These are phyloP conservation scores for Caenorhabditis wallacei DNA, from an alignment of 2,888 invertebrate genomes.

Conservation along the genomic window DNA sequence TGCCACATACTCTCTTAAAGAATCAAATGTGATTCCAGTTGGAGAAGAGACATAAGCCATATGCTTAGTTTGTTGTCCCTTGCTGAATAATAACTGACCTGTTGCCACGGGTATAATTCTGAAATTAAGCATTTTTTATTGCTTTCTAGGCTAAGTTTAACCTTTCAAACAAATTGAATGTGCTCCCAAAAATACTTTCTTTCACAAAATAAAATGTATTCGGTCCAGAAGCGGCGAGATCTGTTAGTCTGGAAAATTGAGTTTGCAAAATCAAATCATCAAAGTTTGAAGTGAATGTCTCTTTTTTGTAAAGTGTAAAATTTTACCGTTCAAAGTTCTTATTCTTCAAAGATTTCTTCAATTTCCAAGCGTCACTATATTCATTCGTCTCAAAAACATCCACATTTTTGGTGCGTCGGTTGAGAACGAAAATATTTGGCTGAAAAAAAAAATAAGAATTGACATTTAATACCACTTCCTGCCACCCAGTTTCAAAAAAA, in stretches of 20 bases:
- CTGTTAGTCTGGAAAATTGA: slow-evolving; percentile 24
- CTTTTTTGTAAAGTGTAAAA: not conserved
- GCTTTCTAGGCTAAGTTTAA: not conserved
- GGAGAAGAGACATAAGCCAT: slow-evolving; percentile 35
- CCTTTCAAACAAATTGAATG: slow-evolving; percentile 38
- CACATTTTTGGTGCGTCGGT: slow-evolving; percentile 13
- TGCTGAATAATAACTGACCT: slow-evolving; percentile 20
- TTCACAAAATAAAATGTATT: slow-evolving; percentile 40
- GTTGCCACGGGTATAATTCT: slow-evolving; percentile 43
- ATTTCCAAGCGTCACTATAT: slow-evolving; percentile 28
- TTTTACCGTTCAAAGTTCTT: slow-evolving; percentile 18
- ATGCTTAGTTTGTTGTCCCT: not conserved
- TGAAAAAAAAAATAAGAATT: too few relatives aligned
- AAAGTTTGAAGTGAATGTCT: too few relatives aligned
- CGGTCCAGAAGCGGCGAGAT: slow-evolving; percentile 22
- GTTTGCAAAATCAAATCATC: slow-evolving; percentile 1
- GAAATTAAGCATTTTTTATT: not conserved
- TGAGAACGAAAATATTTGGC: slow-evolving; percentile 45
- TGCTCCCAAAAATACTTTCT: not conserved
- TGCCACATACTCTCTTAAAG: slow-evolving; percentile 19
- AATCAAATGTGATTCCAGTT: slow-evolving; percentile 51
- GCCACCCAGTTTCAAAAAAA: too few relatives aligned
- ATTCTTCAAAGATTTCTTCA: slow-evolving; percentile 10
- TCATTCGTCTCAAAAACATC: slow-evolving; percentile 48
- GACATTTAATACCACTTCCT: not conserved